phyloP scores from a whole-genome alignment of 2,888 invertebrate genomes.

The Drosophila antonietae region DNA sequence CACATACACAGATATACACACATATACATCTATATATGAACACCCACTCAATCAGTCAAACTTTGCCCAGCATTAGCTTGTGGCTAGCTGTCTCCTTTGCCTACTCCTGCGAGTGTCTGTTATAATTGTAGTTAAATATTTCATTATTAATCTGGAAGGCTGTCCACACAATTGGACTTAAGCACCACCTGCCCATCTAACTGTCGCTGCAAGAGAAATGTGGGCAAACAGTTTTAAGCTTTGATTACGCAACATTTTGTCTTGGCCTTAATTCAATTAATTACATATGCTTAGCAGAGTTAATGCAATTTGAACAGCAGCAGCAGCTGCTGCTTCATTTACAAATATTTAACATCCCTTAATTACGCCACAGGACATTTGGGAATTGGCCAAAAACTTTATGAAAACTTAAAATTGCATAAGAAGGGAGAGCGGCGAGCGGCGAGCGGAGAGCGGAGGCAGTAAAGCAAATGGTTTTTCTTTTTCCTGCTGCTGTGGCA shows the following conservation, averaged over 20 bases:
- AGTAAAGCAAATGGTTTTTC: not conserved
- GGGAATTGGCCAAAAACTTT: slow-evolving; percentile 5
- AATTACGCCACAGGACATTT: slow-evolving; percentile 41
- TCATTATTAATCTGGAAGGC: slow-evolving; percentile 44
- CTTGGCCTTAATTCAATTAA: slow-evolving; percentile 57
- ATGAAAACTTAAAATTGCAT: slow-evolving; percentile 15
- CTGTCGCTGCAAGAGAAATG: not conserved
- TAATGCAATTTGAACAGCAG: slow-evolving; percentile 5
- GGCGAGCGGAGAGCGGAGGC: no score
- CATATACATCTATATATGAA: not conserved
- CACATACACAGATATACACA: not conserved
- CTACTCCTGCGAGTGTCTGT: slow-evolving; percentile 1
- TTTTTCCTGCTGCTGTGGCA: slow-evolving; percentile 15
- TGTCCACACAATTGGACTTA: slow-evolving; percentile 22
- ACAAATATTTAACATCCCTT: slow-evolving; percentile 23
- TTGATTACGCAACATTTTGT: slow-evolving; percentile 44
- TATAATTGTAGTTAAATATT: slow-evolving; percentile 70
- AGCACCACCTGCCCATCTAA: not conserved
- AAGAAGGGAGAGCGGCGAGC: not conserved
- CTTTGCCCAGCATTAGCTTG: slow-evolving; percentile 6
- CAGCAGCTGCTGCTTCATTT: slow-evolving; percentile 8
- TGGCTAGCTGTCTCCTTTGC: not conserved
- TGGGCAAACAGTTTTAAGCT: slow-evolving; percentile 12
- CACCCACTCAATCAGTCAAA: not conserved
- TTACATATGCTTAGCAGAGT: slow-evolving; percentile 52